phyloP scores from a whole-genome alignment of 2,888 invertebrate genomes.

The Mesorhabditis belari region DNA sequence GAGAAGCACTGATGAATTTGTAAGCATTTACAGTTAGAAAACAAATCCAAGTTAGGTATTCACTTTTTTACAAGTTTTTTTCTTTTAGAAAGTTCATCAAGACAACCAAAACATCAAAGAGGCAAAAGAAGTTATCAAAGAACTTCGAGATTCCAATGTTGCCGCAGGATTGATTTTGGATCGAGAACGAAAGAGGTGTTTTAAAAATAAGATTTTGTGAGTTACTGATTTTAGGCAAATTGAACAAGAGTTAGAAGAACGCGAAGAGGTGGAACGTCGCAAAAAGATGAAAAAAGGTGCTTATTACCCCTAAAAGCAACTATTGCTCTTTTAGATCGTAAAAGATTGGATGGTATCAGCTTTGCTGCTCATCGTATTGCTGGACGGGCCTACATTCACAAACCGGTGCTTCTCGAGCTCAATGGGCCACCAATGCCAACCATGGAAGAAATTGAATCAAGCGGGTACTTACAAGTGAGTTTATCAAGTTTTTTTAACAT shows the following conservation, averaged over 20 bases:
- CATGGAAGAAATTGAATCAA: constrained; percentile 13
- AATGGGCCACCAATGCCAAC: constrained; percentile 27
- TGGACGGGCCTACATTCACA: constrained; percentile 22
- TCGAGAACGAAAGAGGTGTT: constrained; percentile 67
- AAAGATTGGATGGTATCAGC: constrained; percentile 24
- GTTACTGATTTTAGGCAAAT: constrained; percentile 21
- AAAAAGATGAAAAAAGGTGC: constrained; percentile 64
- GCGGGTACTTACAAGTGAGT: constrained; percentile 21
- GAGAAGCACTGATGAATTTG: neutral
- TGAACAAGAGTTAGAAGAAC: constrained; percentile 55
- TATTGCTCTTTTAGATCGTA: constrained; percentile 19
- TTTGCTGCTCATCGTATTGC: constrained; percentile 16
- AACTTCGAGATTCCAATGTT: constrained; percentile 83
- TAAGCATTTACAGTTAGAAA: too few relatives aligned
- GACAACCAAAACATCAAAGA: constrained; percentile 17
- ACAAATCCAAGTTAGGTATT: too few relatives aligned
- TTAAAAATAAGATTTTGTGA: neutral
- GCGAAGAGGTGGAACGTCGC: constrained; percentile 55
- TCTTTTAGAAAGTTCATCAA: constrained; percentile 23
- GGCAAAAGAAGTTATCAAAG: constrained; percentile 77
- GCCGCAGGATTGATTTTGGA: constrained; percentile 67
- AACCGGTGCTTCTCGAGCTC: constrained; percentile 19
- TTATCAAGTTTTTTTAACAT: neutral
- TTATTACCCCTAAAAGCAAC: neutral
- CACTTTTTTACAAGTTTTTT: neutral